Percentiles rank a stretch among this genome's conserved stretches.
phyloP scores from a whole-genome alignment of 1,140 invertebrate species.

The Dolichoris vasculosae region DNA sequence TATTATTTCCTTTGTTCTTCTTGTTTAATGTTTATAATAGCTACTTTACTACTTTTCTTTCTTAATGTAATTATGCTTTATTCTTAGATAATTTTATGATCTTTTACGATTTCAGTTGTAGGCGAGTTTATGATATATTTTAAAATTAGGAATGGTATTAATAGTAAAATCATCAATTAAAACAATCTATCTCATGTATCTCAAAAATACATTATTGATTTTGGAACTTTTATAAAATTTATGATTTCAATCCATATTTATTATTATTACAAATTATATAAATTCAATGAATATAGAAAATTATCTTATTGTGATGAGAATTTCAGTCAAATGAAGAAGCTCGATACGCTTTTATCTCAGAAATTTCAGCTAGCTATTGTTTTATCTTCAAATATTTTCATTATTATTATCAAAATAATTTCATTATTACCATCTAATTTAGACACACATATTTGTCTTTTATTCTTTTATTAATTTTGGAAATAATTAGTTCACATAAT shows the following conservation, averaged over 20 bases:
- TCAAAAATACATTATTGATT: not conserved
- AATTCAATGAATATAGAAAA: constrained; percentile 6
- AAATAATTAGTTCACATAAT: no score
- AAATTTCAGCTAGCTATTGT: constrained; percentile 32
- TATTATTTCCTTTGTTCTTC: constrained; percentile 49
- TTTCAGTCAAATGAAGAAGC: constrained; percentile 20
- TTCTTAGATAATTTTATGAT: constrained; percentile 37
- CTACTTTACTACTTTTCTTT: constrained; percentile 20
- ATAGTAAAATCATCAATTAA: not conserved
- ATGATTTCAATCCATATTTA: not conserved
- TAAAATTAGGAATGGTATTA: not conserved
- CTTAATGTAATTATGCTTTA: not conserved
- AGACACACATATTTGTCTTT: not conserved
- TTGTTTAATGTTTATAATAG: constrained; percentile 33
- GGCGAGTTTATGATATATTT: not conserved
- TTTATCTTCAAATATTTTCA: constrained; percentile 27
- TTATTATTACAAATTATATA: not conserved
- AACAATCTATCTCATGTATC: not conserved
- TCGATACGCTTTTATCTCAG: constrained; percentile 16
- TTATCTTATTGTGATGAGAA: not conserved
- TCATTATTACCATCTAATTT: constrained; percentile 22
- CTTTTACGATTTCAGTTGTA: constrained; percentile 13
- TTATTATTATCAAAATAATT: not conserved
- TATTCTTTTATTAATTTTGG: no score
- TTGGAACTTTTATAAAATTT: not conserved